Conservation (phyloP, 2,113 vertebrate genomes). For the Pantherophis guttatus region DNA sequence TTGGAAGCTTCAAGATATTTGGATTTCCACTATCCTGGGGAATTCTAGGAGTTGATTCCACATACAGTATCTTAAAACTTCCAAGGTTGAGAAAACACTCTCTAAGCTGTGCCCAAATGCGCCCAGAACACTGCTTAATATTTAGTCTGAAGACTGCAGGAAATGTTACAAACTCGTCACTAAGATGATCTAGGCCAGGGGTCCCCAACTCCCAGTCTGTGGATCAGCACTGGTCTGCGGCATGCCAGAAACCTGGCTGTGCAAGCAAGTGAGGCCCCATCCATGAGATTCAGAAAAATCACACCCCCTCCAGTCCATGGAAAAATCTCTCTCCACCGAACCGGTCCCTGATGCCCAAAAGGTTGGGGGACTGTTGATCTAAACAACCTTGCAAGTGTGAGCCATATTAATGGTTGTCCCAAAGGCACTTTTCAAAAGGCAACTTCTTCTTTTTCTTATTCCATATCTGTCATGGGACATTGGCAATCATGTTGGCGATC, state of each 20-base stretch:
- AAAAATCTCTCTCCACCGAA: too few species aligned
- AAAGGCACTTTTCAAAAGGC: background rate
- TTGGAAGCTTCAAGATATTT: background rate
- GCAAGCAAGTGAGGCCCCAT: too few species aligned
- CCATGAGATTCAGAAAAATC: too few species aligned
- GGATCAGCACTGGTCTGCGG: too few species aligned
- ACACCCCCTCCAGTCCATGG: too few species aligned
- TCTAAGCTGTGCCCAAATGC: background rate
- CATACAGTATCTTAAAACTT: background rate
- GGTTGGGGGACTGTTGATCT: too few species aligned
- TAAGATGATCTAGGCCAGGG: background rate
- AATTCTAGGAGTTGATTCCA: background rate
- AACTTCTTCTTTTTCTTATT: background rate
- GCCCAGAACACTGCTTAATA: background rate
- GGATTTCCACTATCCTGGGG: background rate
- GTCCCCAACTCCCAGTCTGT: too few species aligned
- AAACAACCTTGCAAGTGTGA: background rate
- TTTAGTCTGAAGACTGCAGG: background rate
- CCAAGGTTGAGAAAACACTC: background rate
- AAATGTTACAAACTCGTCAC: background rate
- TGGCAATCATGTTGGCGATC: too few species aligned
- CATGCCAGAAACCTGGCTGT: too few species aligned
- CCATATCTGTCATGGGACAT: too few species aligned
- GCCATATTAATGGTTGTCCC: background rate
- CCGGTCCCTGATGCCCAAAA: too few species aligned